These are phyloP conservation scores for Icerya purchasi DNA, from an alignment of 2,888 invertebrate species.

Conservation along the genomic window DNA sequence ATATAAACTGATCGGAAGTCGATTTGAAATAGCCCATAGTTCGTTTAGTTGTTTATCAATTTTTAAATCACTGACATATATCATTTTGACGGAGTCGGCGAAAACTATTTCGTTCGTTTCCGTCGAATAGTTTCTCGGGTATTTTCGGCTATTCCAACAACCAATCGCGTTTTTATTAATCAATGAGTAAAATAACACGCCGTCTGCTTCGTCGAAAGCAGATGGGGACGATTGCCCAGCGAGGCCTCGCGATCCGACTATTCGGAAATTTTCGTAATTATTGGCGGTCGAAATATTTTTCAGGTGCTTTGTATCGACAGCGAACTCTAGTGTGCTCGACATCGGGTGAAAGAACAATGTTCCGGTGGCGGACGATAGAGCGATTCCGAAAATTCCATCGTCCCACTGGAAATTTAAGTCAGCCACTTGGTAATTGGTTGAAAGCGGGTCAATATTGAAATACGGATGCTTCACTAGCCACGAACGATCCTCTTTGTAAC, in stretches of 20 bases:
- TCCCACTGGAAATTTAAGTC: conserved; percentile 67
- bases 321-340: conserved; percentile 54
- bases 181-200: conserved; percentile 52
- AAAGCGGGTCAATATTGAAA: conserved; percentile 60
- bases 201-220: conserved; percentile 30
- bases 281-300: conserved; percentile 41
- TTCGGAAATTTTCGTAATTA: conserved; percentile 40
- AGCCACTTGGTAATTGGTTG: conserved; percentile 19
- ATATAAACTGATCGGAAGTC: conserved; percentile 48
- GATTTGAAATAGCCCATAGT: conserved; percentile 57
- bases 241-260: conserved; percentile 33
- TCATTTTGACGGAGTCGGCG: conserved; percentile 48
- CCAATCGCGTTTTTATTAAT: conserved; percentile 63
- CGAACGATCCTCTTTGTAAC: conserved; percentile 49
- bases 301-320: conserved; percentile 50
- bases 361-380: conserved; percentile 42
- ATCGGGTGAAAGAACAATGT: conserved; percentile 57
- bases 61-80: conserved; percentile 61
- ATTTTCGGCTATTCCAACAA: conserved; percentile 46
- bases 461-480: conserved; percentile 60
- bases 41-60: conserved; percentile 25
- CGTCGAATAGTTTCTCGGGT: conserved; percentile 35
- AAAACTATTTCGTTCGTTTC: conserved; percentile 47
- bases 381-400: conserved; percentile 61
- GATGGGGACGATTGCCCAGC: conserved; percentile 45